Conservation (phyloP, 1,140 invertebrate genomes). For the Cotesia chilonis region DNA sequence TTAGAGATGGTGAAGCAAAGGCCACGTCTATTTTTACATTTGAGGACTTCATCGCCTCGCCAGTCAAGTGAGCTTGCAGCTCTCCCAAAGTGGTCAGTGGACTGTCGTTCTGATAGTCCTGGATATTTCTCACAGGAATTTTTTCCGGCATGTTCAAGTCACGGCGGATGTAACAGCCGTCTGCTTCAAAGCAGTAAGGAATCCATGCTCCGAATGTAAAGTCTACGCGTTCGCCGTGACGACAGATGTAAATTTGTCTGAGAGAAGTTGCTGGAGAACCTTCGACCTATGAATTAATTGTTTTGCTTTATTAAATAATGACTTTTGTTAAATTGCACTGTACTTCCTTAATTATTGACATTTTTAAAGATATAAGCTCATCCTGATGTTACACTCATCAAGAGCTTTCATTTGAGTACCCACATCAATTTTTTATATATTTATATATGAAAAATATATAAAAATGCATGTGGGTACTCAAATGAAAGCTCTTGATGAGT, state of each 20-base stretch:
- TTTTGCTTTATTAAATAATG: too few relatives aligned
- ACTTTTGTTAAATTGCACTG: too few relatives aligned
- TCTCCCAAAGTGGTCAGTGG: conserved; percentile 86
- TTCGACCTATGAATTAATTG: conserved; percentile 46
- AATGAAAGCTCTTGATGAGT: too few relatives aligned
- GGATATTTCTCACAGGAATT: conserved; percentile 71
- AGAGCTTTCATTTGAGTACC: too few relatives aligned
- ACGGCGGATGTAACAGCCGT: conserved; percentile 79
- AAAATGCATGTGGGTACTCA: too few relatives aligned
- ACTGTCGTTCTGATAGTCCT: conserved; percentile 81
- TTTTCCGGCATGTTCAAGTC: conserved; percentile 90
- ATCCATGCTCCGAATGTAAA: conserved; percentile 92
- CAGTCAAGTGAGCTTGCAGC: conserved; percentile 77
- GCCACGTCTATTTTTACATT: conserved; percentile 76
- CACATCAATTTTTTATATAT: too few relatives aligned
- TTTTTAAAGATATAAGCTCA: too few relatives aligned
- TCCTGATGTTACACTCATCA: too few relatives aligned
- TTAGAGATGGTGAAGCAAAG: conserved; percentile 85
- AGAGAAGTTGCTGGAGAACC: conserved; percentile 50
- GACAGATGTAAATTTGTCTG: conserved; percentile 78
- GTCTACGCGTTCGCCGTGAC: conserved; percentile 90
- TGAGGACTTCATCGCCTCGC: conserved; percentile 78
- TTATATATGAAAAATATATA: too few relatives aligned
- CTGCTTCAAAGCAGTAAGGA: conserved; percentile 84
- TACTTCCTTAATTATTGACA: too few relatives aligned